Evolutionary conservation across 2,888 invertebrate species (phyloP).

Genomic region (Pristionchus japonicus): DNA sequence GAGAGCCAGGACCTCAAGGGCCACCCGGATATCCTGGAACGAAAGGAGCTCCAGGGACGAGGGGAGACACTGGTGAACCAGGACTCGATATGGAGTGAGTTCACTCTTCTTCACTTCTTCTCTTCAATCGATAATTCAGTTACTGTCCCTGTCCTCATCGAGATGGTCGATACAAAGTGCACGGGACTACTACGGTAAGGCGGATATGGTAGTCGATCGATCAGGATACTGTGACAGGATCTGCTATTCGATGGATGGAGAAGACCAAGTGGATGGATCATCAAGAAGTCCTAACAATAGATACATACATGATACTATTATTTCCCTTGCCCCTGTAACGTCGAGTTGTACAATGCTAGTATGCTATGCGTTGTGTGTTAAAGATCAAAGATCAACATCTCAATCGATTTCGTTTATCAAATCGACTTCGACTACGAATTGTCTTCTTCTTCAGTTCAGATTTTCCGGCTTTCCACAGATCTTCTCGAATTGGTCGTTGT

Average conservation of each 20-base stretch:
- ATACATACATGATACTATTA: no score
- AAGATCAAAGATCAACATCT: neutral
- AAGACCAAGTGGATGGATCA: slow-evolving; percentile 23
- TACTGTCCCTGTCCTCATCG: slow-evolving; percentile 32
- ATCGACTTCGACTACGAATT: neutral
- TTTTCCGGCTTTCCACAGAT: neutral
- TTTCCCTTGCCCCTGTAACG: no score
- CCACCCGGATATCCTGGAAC: neutral
- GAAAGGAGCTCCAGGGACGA: neutral
- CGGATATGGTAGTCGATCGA: neutral
- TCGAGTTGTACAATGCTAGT: no score
- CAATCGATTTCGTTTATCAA: neutral
- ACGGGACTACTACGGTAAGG: slow-evolving; percentile 31
- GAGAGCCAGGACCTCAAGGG: neutral
- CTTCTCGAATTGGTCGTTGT: neutral
- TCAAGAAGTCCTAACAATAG: slow-evolving; percentile 18
- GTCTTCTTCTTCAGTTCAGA: neutral
- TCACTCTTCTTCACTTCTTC: neutral
- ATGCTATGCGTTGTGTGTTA: neutral
- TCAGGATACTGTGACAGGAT: neutral
- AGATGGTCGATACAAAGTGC: slow-evolving; percentile 11
- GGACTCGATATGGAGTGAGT: slow-evolving; percentile 31
- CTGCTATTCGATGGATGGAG: slow-evolving; percentile 23
- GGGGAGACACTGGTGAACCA: slow-evolving; percentile 12
- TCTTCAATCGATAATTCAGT: neutral